Base-by-base conservation (phyloP, 2,888 invertebrate genomes). In the Rhimphoctona megacephalus region DNA sequence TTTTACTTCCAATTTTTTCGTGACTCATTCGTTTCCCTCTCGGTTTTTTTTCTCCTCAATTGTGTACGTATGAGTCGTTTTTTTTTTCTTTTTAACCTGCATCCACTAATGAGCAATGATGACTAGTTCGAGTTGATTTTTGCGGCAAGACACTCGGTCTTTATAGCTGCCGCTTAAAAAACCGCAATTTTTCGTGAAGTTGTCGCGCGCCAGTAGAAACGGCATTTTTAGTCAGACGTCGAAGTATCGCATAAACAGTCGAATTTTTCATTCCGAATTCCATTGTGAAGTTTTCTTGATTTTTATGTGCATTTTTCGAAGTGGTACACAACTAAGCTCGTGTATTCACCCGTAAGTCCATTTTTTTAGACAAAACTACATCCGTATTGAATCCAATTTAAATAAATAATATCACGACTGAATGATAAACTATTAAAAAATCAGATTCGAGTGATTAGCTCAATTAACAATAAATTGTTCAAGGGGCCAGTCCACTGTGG, bases 61-160 rank as follows among this genome's bases (percentile, higher is more conserved):
- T 49, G 49, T 19, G 19, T 25, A n/a, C 46, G 7, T 61, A 69
- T 30, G 36, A 39, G 52, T 5, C 7, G 39, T 74, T 22, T 46
- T 25, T 46, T 30, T 25, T 14, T 79, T n/a, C 46, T 39, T 33
- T 17, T n/a, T 11, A 25, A 77, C 7, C 33, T 67, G 25, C 33
- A 73, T 9, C 49, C 33, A 70, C 54, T 25, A 46, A n/a, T 22
- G 39, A 49, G 46, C 57, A 25, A 30, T 36, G 79, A 76, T 70
- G 86, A 86, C 81, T 81, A 61, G 80, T 73, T 39, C 39, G 43
- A 83, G 81, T 70, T 64, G 33, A 77, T 57, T 74, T 78, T 83
- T 81, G 81, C 64, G 78, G 73, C 73, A 73, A 77, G 76, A 66
- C 69, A 36, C n/a, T 66, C n/a, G 39, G 52, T 57, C 79, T 54